Percentiles rank a stretch among this genome's conserved stretches.
These are phyloP conservation scores for Spodoptera picta DNA, from an alignment of 2,888 invertebrate species.

Conservation along the genomic window DNA sequence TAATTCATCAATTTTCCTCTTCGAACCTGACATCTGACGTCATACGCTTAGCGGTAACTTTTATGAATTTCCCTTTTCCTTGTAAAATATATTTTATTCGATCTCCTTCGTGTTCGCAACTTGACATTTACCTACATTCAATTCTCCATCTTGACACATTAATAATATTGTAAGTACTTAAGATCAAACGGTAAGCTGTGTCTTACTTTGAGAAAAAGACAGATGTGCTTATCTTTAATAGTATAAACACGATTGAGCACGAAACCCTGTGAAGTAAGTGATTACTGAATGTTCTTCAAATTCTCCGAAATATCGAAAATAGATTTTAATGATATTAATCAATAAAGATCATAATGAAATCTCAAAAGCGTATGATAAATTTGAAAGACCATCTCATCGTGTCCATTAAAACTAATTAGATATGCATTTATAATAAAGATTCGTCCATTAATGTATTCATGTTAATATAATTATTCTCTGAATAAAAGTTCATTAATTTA, in stretches of 20 bases:
- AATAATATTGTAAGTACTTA: conserved; percentile 9
- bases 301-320: too few species aligned
- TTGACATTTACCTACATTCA: conserved; percentile 27
- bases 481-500: conserved; percentile 7
- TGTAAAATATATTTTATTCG: conserved; percentile 25
- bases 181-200: neutral
- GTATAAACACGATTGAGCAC: too few species aligned
- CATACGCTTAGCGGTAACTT: conserved; percentile 30
- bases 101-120: conserved; percentile 5
- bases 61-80: conserved; percentile 33
- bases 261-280: too few species aligned
- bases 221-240: too few species aligned
- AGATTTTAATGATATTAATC: too few species aligned
- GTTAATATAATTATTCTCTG: conserved; percentile 14
- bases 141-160: conserved; percentile 11
- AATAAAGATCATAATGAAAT: too few species aligned
- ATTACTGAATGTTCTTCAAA: too few species aligned
- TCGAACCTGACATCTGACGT: conserved; percentile 31
- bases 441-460: conserved; percentile 6
- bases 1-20: conserved; percentile 32
- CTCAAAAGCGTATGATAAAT: too few species aligned
- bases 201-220: too few species aligned
- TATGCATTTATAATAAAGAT: conserved; percentile 3
- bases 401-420: conserved; percentile 18
- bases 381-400: conserved; percentile 1